These are phyloP conservation scores for Galerucella calmariensis DNA, from an alignment of 2,888 invertebrate species.

Conservation along the genomic window DNA sequence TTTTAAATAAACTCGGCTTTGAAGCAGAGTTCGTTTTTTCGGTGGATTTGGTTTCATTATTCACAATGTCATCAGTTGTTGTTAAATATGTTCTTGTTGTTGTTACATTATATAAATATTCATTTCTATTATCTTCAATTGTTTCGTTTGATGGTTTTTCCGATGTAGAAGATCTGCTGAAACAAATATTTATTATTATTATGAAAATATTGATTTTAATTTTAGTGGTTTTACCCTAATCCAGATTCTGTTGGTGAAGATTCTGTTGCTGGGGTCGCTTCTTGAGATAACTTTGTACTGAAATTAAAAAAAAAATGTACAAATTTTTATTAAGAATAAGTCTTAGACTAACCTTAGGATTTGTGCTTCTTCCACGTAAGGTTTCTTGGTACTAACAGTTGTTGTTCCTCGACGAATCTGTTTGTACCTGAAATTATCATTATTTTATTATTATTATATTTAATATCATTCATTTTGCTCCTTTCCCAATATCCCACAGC, in stretches of 20 bases:
- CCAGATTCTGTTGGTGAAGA: neutral
- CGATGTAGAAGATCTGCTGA: conserved; percentile 14
- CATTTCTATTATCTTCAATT: conserved; percentile 24
- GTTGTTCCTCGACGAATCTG: conserved; percentile 49
- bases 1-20: conserved; percentile 36
- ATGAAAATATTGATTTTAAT: neutral
- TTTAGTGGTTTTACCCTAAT: conserved; percentile 16
- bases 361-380: conserved; percentile 21
- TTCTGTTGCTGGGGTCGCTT: conserved; percentile 19
- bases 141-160: neutral
- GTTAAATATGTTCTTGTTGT: conserved; percentile 31
- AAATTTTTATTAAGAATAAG: too few species aligned
- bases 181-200: conserved; percentile 12
- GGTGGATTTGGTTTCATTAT: conserved; percentile 27
- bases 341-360: conserved; percentile 1
- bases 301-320: neutral
- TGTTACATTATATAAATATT: conserved; percentile 28
- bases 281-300: conserved; percentile 9
- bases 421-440: conserved; percentile 43
- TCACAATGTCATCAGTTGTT: conserved; percentile 31
- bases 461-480: too few species aligned
- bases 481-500: too few species aligned
- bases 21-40: conserved; percentile 30
- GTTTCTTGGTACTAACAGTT: conserved; percentile 27
- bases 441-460: too few species aligned